phyloP scores from a whole-genome alignment of 2,113 vertebrate species.

The Arizona elegans region DNA sequence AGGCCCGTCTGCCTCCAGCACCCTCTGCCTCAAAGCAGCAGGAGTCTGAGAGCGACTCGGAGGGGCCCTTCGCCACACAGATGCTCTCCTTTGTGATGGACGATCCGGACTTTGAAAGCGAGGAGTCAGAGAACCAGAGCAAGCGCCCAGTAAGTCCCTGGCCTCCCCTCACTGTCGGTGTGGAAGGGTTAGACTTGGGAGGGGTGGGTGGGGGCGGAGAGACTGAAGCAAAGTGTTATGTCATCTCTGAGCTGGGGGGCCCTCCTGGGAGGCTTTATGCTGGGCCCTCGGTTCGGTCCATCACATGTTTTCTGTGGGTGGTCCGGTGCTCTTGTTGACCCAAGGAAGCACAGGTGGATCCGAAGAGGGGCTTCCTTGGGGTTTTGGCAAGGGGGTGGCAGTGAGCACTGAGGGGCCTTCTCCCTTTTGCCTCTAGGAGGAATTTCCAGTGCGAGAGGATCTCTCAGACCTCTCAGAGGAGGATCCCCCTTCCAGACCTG shows the following conservation, averaged over 20 bases:
- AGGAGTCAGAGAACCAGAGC: slow-evolving; percentile 77
- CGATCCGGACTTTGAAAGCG: slow-evolving; percentile 93
- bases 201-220: too few relatives aligned
- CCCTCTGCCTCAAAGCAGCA: slow-evolving; percentile 35
- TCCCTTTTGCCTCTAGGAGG: slow-evolving; percentile 65
- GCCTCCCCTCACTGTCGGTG: not conserved
- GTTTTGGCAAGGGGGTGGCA: not conserved
- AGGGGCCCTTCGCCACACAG: slow-evolving; percentile 86
- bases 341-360: not conserved
- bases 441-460: slow-evolving; percentile 82
- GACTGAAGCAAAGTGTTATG: not conserved
- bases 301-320: not conserved
- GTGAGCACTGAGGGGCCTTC: not conserved
- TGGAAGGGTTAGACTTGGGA: too few relatives aligned
- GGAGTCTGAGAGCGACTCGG: slow-evolving; percentile 84
- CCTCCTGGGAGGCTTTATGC: too few relatives aligned
- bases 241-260: too few relatives aligned
- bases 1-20: slow-evolving; percentile 23
- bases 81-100: slow-evolving; percentile 97
- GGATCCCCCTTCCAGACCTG: slow-evolving; percentile 62
- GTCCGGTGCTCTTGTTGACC: not conserved
- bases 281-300: not conserved
- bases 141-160: slow-evolving; percentile 65
- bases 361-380: not conserved
- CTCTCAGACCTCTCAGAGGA: slow-evolving; percentile 87